These are phyloP conservation scores for Hemichromis elongatus DNA, from an alignment of 2,113 vertebrate genomes.

Conservation along the genomic window DNA sequence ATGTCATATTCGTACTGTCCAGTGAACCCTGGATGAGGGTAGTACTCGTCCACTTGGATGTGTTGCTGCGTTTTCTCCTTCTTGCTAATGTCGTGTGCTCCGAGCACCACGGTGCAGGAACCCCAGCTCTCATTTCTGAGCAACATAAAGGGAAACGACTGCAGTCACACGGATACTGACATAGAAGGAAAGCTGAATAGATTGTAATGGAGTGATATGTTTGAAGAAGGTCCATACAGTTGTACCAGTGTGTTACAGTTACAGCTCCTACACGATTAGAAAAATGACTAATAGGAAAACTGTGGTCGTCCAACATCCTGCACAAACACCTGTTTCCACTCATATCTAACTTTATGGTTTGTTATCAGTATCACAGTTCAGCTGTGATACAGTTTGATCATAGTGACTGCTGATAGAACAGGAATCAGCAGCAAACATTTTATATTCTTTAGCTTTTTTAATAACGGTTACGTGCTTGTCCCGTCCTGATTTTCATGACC, in stretches of 20 bases:
- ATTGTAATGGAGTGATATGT: background rate
- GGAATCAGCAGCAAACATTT: background rate
- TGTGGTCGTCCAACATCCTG: background rate
- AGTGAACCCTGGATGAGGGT: background rate
- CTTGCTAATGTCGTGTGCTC: constrained; percentile 50
- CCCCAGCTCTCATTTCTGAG: background rate
- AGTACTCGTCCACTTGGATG: constrained; percentile 22
- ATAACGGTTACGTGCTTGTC: background rate
- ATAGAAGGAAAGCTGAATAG: background rate
- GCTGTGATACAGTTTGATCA: background rate
- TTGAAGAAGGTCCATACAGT: background rate
- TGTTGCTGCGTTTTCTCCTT: constrained; percentile 50
- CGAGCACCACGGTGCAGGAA: constrained; percentile 43
- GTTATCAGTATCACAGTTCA: background rate
- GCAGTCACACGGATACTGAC: too few relatives aligned
- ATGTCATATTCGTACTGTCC: constrained; percentile 16
- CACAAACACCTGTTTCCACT: background rate
- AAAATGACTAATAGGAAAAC: background rate
- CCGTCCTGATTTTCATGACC: background rate
- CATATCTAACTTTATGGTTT: background rate
- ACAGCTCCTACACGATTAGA: constrained; percentile 55
- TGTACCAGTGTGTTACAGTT: background rate
- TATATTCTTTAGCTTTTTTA: background rate
- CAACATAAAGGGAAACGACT: background rate
- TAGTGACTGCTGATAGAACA: background rate